Base-by-base conservation (phyloP, 2,888 invertebrate species). In the Melanargia galathea region DNA sequence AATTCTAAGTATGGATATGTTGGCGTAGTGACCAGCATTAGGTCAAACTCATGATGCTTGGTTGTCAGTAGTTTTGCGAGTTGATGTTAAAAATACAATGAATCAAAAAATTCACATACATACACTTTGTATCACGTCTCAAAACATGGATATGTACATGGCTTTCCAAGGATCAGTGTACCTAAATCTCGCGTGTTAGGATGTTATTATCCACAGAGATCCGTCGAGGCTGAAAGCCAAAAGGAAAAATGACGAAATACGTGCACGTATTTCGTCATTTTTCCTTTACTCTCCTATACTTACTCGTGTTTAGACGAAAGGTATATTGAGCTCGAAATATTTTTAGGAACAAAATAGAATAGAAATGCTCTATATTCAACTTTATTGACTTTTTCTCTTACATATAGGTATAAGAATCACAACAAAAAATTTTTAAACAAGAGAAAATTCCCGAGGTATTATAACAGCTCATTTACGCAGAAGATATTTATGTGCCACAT, bases 131-230 rank as follows among this genome's bases (percentile, higher is more conserved):
- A 45, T 4, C 6, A 16, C 13, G n/a, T 40, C 40, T 22, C 56
- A 18, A 43, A 43, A 56, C 43, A 56, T 11, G 43, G 13, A 26
- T 26, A 10, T 7, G 20, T 20, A 16, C 2, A 55, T 24, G 40
- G 54, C 11, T 55, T 55, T 40, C 40, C n/a, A 24, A 16, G 56
- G 56, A 48, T 26, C 57, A 20, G 26, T 26, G 24, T 63, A 20
- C 30, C 46, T 30, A 49, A 48, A 55, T 56, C 52, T 62, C 57
- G 64, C 67, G 67, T 67, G 64, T 60, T 54, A 43, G 40, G 55
- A 56, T 62, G 56, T 62, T 67, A 64, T 67, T 67, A 67, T 33
- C 55, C 62, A 63, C 48, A 40, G 62, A 57, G 60, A 61, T 59
- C 54, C 48, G 63, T 59, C 45, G 58, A 60, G 45, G 40, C 60